A percentile compares a stretch with the other conserved stretches of the same genome.
Conservation (phyloP, 2,113 vertebrate species). For the Corythoichthys haematopterus region DNA sequence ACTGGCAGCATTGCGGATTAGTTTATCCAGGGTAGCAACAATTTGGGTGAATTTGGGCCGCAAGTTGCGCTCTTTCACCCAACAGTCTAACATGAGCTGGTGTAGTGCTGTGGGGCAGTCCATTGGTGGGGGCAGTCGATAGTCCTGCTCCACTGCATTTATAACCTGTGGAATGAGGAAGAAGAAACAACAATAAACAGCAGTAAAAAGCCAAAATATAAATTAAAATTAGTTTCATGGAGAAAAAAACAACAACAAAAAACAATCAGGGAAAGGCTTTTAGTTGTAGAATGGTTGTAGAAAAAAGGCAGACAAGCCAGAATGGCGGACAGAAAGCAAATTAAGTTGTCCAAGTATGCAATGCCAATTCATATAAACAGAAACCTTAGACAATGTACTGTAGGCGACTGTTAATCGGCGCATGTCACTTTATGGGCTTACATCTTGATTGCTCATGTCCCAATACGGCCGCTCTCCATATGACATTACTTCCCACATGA, state of each 20-base stretch:
- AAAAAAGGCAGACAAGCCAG: slow-evolving; percentile 6
- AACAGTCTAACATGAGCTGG: slow-evolving; percentile 98
- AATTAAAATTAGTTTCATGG: no score
- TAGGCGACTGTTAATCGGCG: neutral
- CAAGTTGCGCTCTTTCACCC: slow-evolving; percentile 95
- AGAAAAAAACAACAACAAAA: no score
- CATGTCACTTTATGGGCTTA: slow-evolving; percentile 64
- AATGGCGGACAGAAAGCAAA: slow-evolving; percentile 3
- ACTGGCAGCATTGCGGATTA: slow-evolving; percentile 97
- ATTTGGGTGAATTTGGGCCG: slow-evolving; percentile 97
- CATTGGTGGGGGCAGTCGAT: slow-evolving; percentile 95
- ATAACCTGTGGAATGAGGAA: slow-evolving; percentile 79
- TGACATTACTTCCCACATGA: slow-evolving; percentile 99
- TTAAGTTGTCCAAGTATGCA: neutral
- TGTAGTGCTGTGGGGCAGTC: slow-evolving; percentile 96
- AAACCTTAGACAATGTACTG: neutral
- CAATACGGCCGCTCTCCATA: slow-evolving; percentile 96
- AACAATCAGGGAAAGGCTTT: no score
- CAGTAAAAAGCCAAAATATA: no score
- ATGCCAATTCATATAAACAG: neutral
- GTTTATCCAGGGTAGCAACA: slow-evolving; percentile 94
- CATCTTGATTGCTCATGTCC: slow-evolving; percentile 99
- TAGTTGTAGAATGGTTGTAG: neutral
- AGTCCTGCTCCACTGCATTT: slow-evolving; percentile 96
- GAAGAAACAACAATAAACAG: slow-evolving; percentile 23